Base-by-base conservation (phyloP, 2,797 vertebrate species). In the Macrochelys suwanniensis region DNA sequence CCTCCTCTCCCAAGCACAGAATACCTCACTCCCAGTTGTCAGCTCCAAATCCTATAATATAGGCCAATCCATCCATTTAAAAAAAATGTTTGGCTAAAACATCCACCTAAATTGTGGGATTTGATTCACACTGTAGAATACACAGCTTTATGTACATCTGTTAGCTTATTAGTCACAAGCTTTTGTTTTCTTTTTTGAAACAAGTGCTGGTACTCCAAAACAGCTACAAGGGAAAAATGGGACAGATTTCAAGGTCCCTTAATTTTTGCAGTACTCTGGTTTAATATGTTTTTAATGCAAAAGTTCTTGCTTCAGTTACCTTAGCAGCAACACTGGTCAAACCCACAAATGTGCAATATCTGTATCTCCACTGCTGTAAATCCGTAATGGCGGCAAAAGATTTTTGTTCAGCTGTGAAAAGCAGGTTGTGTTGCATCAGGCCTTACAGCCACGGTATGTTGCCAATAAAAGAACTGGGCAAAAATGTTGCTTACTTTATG, bases 311-410 rank as follows among this genome's bases (percentile, higher is more conserved):
- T 92, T 45, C 23, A 2, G 91, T 17, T 19, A 23, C 8, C 77
- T 87, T 76, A 78, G 26, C 56, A 86, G 25, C 33, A 88, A 57
- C 74, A 65, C 74, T 65, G 59, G 78, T 93, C 53, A 84, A 77
- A 87, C 81, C 68, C 42, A 37, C n/a, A 37, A 2, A 23, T 17
- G 5, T 53, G 80, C 80, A 93, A 84, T 56, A 33, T 4, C 87
- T 15, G 84, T 86, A 33, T 82, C 45, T 37, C 28, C 49, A 49
- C n/a, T 74, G 95, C 80, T 80, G 37, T 11, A 95, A 84, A 74
- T 77, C 50, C 80, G 1, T 85, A 85, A 17, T 1, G 83, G 28
- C 15, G 28, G n/a, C 10, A 68, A 68, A 68, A 68, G 13, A 33
- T 3, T 61, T 61, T 61, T 33, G 59, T 61, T 61, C 7, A 61